Evolutionary conservation across 2,113 vertebrate genomes (phyloP).

Genomic region (Oenanthe melanoleuca): DNA sequence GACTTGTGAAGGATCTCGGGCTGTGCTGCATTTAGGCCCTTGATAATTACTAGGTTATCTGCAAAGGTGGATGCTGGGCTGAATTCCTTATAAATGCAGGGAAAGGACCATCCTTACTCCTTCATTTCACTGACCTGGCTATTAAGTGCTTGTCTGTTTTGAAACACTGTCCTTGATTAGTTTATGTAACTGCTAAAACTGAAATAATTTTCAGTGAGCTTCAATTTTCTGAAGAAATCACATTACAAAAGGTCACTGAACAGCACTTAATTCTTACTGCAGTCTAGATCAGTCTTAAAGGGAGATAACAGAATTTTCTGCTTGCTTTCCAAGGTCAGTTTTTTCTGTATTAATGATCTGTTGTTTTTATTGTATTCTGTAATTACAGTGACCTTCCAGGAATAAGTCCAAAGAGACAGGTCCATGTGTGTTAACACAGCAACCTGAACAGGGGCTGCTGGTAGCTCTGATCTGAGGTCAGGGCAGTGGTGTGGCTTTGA

Average conservation of each 20-base stretch:
- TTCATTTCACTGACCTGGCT: background rate
- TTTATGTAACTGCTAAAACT: conserved; percentile 7
- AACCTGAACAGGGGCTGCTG: background rate
- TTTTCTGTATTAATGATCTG: background rate
- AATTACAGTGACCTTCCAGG: background rate
- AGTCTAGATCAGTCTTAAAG: background rate
- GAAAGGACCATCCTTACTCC: background rate
- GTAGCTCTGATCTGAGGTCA: background rate
- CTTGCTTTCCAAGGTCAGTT: background rate
- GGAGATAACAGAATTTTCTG: background rate
- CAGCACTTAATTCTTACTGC: background rate
- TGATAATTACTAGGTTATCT: background rate
- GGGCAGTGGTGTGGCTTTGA: background rate
- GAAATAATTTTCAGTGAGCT: background rate
- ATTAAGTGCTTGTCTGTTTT: background rate
- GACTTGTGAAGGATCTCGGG: background rate
- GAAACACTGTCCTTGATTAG: background rate
- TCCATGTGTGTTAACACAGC: background rate
- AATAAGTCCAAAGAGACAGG: background rate
- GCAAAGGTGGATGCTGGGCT: background rate
- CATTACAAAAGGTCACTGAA: background rate
- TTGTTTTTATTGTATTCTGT: background rate
- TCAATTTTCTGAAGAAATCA: background rate
- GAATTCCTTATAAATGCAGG: background rate
- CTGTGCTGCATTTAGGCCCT: background rate